Base-by-base conservation (phyloP, 2,888 invertebrate species). In the Amblyjoppa proteus region DNA sequence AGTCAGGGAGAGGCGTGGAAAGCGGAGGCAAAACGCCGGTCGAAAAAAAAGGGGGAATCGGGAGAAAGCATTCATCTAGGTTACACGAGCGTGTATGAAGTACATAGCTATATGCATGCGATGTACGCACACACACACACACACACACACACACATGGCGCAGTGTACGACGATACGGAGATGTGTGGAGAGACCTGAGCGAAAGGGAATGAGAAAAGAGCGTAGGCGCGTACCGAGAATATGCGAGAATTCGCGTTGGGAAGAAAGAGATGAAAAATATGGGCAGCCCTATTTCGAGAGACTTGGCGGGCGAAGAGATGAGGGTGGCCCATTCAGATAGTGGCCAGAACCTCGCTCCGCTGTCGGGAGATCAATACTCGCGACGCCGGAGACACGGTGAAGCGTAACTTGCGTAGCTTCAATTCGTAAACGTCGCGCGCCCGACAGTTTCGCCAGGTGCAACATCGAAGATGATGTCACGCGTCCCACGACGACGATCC, bases 351-450 rank as follows among this genome's bases (percentile, higher is more conserved):
- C 87, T 89, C 83, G 86, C 86, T 90, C 85, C 87, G 87, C 87
- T 78, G 25, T 53, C 66, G 83, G 83, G 87, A 81, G 93, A 93
- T 93, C 93, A 93, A 93, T 93, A 93, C 93, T 93, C 89, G 91
- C 89, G 92, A 92, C 91, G 92, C 90, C 91, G 90, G 91, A 92
- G 88, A 87, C 83, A 87, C 90, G 87, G 83, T 88, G 83, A 80
- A 86, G 85, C 87, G 87, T 87, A 86, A 78, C 87, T 85, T 86
- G 68, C 80, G 66, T 83, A 64, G 75, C 64, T 64, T 64, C 75
- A 20, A 31, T 41, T 41, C 75, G 51, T 45, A 61, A 34, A 13
- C 56, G 38, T 6, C n/a, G 71, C 41, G 20, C 25, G 58, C 20
- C 9, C 11, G 58, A 49, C 13, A 34, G 49, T 64, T 75, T 16